Conservation (phyloP, 2,888 invertebrate genomes). For the Drosophila subsilvestris region DNA sequence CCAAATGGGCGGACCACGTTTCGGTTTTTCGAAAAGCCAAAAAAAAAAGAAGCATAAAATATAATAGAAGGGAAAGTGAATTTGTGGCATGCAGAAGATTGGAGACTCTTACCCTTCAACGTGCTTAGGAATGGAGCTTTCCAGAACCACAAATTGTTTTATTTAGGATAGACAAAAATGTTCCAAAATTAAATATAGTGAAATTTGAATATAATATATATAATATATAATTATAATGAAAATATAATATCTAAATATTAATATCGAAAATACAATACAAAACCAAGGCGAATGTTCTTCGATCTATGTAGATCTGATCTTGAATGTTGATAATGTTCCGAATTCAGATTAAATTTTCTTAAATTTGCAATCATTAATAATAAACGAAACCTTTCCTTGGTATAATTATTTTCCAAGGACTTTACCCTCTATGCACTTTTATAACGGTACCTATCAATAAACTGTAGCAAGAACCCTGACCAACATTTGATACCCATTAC, state of each 20-base stretch:
- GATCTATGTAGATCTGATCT: too few relatives aligned
- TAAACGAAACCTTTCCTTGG: too few relatives aligned
- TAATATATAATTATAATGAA: too few relatives aligned
- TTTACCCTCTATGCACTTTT: background rate
- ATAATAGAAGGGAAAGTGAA: background rate
- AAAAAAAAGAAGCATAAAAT: constrained; percentile 29
- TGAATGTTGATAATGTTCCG: too few relatives aligned
- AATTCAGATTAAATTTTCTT: background rate
- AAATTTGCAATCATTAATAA: background rate
- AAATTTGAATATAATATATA: too few relatives aligned
- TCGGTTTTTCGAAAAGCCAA: constrained; percentile 25
- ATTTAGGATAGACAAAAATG: too few relatives aligned
- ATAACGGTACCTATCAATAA: constrained; percentile 9
- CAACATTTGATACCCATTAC: constrained; percentile 27
- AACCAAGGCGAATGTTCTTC: too few relatives aligned
- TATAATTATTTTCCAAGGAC: too few relatives aligned
- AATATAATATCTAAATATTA: background rate
- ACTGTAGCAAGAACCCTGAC: constrained; percentile 25
- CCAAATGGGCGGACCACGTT: constrained; percentile 36
- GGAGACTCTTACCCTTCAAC: constrained; percentile 35
- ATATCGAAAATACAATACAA: too few relatives aligned
- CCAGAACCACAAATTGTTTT: too few relatives aligned
- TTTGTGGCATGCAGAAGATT: background rate
- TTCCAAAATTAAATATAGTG: background rate
- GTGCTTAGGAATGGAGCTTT: background rate